Percentiles rank a stretch among this genome's conserved stretches.
Evolutionary conservation across 2,888 invertebrate genomes (phyloP).

Genomic region (Standfussiana lucernea): DNA sequence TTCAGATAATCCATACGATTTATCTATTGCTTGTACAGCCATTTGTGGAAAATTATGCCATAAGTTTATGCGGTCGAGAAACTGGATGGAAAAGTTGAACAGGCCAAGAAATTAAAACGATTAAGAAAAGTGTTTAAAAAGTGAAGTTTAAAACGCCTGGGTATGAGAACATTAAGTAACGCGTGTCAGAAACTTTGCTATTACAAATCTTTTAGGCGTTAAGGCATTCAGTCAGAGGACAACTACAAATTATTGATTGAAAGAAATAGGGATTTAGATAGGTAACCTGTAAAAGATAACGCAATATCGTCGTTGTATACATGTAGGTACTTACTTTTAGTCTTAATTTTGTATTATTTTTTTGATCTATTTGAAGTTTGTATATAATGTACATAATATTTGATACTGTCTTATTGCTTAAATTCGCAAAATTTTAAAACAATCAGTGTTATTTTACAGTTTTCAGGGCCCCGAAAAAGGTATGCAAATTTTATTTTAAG

Average conservation of each 20-base stretch:
- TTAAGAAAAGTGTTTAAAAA: not conserved
- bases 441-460: too few species aligned
- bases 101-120: constrained; percentile 3
- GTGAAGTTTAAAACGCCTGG: constrained; percentile 10
- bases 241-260: not conserved
- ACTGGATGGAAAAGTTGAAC: constrained; percentile 33
- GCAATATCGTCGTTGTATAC: too few species aligned
- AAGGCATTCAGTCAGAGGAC: too few species aligned
- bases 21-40: constrained; percentile 35
- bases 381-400: too few species aligned
- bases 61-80: constrained; percentile 31
- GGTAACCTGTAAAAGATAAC: too few species aligned
- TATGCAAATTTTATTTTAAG: not conserved
- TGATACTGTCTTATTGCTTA: too few species aligned
- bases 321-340: too few species aligned
- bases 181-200: constrained; percentile 36
- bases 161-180: not conserved
- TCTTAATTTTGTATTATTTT: too few species aligned
- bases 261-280: not conserved
- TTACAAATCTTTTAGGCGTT: constrained; percentile 30
- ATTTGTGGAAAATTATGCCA: constrained; percentile 50
- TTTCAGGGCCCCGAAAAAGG: not conserved
- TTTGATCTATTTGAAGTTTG: too few species aligned
- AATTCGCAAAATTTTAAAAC: too few species aligned
- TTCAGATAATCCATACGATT: constrained; percentile 45